These are phyloP conservation scores for Sula dactylatra DNA, from an alignment of 2,113 vertebrate species.

Conservation along the genomic window DNA sequence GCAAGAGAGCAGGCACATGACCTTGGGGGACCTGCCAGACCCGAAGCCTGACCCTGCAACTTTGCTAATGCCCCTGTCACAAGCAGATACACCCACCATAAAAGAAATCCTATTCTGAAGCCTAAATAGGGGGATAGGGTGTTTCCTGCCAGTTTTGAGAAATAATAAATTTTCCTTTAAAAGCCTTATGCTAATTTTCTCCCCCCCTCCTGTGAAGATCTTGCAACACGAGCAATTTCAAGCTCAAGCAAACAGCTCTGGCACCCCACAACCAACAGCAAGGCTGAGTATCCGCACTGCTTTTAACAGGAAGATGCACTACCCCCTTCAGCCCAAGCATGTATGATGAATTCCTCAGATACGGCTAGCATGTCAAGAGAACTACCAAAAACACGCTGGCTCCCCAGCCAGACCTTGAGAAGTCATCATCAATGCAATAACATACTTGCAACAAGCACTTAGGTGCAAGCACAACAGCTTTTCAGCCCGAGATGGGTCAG, in stretches of 20 bases:
- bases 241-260: neutral
- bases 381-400: neutral
- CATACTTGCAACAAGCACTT: neutral
- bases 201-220: neutral
- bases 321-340: neutral
- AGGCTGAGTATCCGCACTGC: neutral
- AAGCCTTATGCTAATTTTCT: neutral
- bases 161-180: neutral
- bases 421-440: neutral
- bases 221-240: neutral
- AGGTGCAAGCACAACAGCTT: neutral
- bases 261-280: neutral
- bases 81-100: neutral
- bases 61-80: neutral
- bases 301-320: neutral
- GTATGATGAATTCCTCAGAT: neutral
- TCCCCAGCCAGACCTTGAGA: neutral
- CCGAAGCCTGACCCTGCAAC: neutral
- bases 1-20: neutral
- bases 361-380: rapidly evolving
- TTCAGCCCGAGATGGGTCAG: neutral
- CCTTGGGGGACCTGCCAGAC: neutral
- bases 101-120: neutral
- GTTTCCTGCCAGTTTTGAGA: neutral
- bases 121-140: neutral